Evolutionary conservation across 2,113 vertebrate genomes (phyloP), one percentile per base, ranked within the genome.

Genomic region (Oxygymnocypris stewartii): DNA sequence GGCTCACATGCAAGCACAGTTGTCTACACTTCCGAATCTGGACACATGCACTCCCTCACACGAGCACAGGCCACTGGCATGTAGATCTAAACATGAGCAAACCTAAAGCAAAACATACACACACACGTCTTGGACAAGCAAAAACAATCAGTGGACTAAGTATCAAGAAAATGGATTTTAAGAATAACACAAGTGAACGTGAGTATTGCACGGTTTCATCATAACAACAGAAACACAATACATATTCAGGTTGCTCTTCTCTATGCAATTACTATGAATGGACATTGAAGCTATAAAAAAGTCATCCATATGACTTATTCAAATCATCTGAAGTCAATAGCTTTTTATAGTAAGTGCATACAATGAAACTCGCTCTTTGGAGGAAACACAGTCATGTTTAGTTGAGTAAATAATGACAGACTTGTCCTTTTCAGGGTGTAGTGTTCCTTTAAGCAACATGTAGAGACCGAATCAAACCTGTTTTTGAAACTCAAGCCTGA

Each of bases 401-500:
- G 31, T 6, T 40, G 35, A 73, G 23, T 37, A 23, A 74, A 74
- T 28, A 51, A 31, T 78, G 28, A 51, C 74, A 77, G 13, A 77
- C 4, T 76, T 47, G 44, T 54, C 14, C 1, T 78, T 28, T 78
- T 78, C 25, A 4, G 28, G 49, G 47, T 54, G 49, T 42, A 63
- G 18, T 61, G 4, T 80, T 59, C 20, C 2, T 85, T 28, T 79
- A 69, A 63, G 40, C 14, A 78, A 57, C 42, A 59, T 79, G 79
- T 83, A 49, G 54, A 80, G 47, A 67, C 81, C 20, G 25, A 82
- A 71, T n/a, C 42, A 49, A 82, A 71, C 81, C 63, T 71, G 81
- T 82, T 82, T 82, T 82, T 71, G 73, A 83, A 80, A 85, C 82
- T 86, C 73, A 40, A 75, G 63, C 77, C 77, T 89, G 83, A 87